These are phyloP conservation scores for Podabrus alpinus DNA, from an alignment of 2,888 invertebrate species.

Conservation along the genomic window DNA sequence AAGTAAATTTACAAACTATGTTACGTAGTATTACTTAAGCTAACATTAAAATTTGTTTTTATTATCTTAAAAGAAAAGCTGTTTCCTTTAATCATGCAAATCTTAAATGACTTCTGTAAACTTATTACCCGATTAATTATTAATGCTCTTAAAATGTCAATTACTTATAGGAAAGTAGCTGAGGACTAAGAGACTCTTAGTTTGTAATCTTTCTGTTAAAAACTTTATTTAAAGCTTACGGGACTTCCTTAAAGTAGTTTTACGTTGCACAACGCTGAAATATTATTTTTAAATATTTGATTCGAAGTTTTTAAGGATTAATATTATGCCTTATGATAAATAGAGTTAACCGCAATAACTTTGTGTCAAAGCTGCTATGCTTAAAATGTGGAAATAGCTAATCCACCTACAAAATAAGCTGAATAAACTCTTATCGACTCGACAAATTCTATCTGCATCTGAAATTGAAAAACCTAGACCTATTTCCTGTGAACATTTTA, in stretches of 20 bases:
- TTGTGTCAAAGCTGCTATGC: constrained; percentile 22
- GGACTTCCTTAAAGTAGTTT: neutral
- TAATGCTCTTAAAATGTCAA: neutral
- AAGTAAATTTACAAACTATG: neutral
- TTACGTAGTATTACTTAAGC: neutral
- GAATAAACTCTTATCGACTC: constrained; percentile 12
- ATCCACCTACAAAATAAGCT: constrained; percentile 23
- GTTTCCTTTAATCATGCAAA: neutral
- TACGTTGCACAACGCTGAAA: neutral
- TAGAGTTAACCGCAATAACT: constrained; percentile 18
- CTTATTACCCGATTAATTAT: neutral
- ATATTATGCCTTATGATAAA: constrained; percentile 19
- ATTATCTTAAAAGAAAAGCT: neutral
- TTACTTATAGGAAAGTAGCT: neutral
- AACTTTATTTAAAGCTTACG: neutral
- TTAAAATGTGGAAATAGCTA: constrained; percentile 22
- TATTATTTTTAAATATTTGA: constrained; percentile 4
- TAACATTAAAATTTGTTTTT: neutral
- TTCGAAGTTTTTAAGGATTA: constrained; percentile 9
- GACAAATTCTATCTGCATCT: constrained; percentile 14
- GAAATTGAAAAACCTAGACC: constrained; percentile 16
- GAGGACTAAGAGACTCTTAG: neutral
- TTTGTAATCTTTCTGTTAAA: neutral
- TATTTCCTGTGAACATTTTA: constrained; percentile 5
- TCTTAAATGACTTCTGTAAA: neutral